Evolutionary conservation across 2,888 invertebrate species (phyloP).

Genomic region (Drosophila peninsularis): DNA sequence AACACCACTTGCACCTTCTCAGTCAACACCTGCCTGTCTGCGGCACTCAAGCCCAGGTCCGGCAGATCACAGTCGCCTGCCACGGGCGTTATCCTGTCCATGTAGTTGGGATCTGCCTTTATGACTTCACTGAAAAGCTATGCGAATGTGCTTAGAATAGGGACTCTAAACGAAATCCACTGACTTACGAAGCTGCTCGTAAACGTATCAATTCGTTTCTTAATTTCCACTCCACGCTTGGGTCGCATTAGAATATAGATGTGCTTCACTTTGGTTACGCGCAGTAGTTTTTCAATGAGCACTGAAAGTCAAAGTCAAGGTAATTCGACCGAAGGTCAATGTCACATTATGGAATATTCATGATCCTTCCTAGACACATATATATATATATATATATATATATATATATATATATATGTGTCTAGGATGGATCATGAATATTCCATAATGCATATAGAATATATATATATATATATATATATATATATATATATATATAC

Average conservation of each 20-base stretch:
- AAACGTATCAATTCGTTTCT: slow-evolving; percentile 87
- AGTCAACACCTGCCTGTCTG: slow-evolving; percentile 77
- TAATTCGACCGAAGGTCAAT: neutral
- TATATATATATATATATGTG: too few relatives aligned
- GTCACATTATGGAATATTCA: neutral
- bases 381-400: neutral
- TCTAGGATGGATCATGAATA: too few relatives aligned
- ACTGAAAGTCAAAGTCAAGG: slow-evolving; percentile 80
- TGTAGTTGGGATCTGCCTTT: slow-evolving; percentile 68
- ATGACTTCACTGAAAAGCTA: slow-evolving; percentile 36
- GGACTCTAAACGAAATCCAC: too few relatives aligned
- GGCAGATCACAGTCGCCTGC: slow-evolving; percentile 83
- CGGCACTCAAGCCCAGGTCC: slow-evolving; percentile 82
- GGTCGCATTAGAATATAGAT: slow-evolving; percentile 86
- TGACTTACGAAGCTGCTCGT: slow-evolving; percentile 87
- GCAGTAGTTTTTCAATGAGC: slow-evolving; percentile 87
- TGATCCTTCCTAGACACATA: neutral
- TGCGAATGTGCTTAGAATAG: neutral
- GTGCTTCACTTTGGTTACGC: slow-evolving; percentile 86
- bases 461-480: too few relatives aligned
- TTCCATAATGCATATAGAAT: too few relatives aligned
- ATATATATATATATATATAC: too few relatives aligned
- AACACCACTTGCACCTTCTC: slow-evolving; percentile 87
- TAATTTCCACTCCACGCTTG: slow-evolving; percentile 88
- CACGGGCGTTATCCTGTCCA: slow-evolving; percentile 80